Percentiles rank a stretch among this genome's conserved stretches.
phyloP scores from a whole-genome alignment of 2,113 vertebrate genomes.

The Rutilus rutilus region DNA sequence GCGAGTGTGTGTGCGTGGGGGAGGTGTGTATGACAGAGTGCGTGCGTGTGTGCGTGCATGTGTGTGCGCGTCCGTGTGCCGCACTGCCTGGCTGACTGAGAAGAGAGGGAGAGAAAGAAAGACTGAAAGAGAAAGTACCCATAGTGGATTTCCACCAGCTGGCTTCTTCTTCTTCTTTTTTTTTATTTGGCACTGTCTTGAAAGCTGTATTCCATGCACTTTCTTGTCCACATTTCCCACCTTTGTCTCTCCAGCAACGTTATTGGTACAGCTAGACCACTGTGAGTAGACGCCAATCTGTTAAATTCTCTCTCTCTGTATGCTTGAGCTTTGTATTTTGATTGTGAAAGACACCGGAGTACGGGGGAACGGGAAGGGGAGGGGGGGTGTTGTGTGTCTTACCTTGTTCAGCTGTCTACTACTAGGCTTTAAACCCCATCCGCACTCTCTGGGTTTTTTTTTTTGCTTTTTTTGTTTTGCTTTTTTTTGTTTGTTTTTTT shows the following conservation, averaged over 20 bases:
- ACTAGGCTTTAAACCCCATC: conserved; percentile 60
- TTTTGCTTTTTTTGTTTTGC: background rate
- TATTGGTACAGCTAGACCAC: conserved; percentile 63
- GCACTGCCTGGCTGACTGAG: conserved; percentile 65
- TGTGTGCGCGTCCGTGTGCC: conserved; percentile 62
- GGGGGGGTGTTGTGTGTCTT: conserved; percentile 60
- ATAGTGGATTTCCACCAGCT: conserved; percentile 57
- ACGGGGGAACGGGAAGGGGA: background rate
- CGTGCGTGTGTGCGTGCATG: conserved; percentile 56
- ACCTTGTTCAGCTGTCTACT: conserved; percentile 77
- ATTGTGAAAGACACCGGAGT: background rate
- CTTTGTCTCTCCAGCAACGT: conserved; percentile 53
- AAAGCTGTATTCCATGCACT: conserved; percentile 67
- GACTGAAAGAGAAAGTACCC: conserved; percentile 19
- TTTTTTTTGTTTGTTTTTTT: background rate
- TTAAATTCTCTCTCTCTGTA: background rate
- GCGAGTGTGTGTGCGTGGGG: conserved; percentile 65
- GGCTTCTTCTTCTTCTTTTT: conserved; percentile 40
- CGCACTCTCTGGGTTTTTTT: conserved; percentile 40
- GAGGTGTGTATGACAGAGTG: conserved; percentile 64
- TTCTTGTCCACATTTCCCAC: conserved; percentile 64
- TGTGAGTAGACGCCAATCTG: conserved; percentile 70
- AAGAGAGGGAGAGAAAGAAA: conserved; percentile 53
- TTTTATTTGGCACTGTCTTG: conserved; percentile 42
- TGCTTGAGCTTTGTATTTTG: conserved; percentile 2